These are phyloP conservation scores for Loriculus beryllinus DNA, from an alignment of 2,797 vertebrate species.

Conservation along the genomic window DNA sequence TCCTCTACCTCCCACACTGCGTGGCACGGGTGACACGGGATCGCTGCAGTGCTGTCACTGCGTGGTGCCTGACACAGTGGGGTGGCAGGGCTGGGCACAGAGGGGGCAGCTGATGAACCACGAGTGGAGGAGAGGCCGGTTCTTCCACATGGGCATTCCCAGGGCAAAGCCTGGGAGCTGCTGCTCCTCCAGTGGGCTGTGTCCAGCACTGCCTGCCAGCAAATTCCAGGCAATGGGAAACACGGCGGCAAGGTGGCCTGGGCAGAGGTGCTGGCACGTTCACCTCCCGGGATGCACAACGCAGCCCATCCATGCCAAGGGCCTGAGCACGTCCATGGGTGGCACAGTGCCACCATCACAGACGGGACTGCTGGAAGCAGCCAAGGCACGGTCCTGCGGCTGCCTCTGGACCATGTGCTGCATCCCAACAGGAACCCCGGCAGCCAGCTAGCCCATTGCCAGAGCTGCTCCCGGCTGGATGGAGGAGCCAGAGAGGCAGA, in stretches of 20 bases:
- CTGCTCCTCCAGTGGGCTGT: fast-evolving
- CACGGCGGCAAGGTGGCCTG: fast-evolving
- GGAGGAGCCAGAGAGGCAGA: not conserved
- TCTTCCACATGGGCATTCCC: not conserved
- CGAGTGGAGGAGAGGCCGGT: fast-evolving
- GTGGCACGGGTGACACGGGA: not conserved
- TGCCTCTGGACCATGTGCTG: not conserved
- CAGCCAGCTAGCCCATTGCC: not conserved
- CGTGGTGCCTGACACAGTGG: not conserved
- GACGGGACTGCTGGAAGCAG: not conserved
- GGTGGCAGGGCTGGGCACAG: not conserved
- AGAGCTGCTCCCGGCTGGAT: not conserved
- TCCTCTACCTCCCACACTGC: not conserved
- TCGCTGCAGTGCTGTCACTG: not conserved
- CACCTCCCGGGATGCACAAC: fast-evolving
- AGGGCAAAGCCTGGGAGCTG: not conserved
- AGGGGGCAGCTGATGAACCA: fast-evolving
- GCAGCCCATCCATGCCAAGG: not conserved
- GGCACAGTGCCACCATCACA: not conserved
- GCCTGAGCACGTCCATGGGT: fast-evolving
- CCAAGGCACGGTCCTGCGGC: not conserved
- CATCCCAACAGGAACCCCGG: not conserved
- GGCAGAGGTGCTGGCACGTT: not conserved
- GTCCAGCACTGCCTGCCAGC: fast-evolving
- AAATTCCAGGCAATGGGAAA: fast-evolving